phyloP scores from a whole-genome alignment of 2,888 invertebrate genomes.

The Netelia melanura region DNA sequence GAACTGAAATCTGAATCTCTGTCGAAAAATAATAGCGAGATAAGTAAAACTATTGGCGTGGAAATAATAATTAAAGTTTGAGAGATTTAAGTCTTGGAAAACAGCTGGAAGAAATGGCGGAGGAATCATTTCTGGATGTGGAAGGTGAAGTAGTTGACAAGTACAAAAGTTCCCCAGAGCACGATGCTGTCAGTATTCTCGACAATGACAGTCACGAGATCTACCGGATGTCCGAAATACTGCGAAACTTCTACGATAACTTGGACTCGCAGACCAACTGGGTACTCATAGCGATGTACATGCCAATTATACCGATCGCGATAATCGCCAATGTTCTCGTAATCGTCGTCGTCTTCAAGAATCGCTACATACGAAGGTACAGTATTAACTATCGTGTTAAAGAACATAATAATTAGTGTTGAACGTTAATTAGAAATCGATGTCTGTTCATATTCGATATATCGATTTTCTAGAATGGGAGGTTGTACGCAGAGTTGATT shows the following conservation, averaged over 20 bases:
- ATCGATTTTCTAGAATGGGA: too few relatives aligned
- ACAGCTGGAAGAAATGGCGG: neutral
- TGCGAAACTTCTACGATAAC: constrained; percentile 73
- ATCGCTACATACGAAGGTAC: constrained; percentile 89
- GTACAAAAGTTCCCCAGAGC: neutral
- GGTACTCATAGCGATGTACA: constrained; percentile 88
- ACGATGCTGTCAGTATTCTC: neutral
- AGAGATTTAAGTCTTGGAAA: neutral
- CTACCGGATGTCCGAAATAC: constrained; percentile 70
- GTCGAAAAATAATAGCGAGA: too few relatives aligned
- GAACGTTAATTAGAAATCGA: too few relatives aligned
- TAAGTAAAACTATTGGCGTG: too few relatives aligned
- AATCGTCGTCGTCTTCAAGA: constrained; percentile 89
- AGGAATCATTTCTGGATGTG: neutral
- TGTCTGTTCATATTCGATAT: too few relatives aligned
- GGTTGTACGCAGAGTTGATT: too few relatives aligned
- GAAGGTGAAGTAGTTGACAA: neutral
- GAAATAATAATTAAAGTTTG: too few relatives aligned
- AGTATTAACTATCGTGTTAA: too few relatives aligned
- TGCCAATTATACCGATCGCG: constrained; percentile 88
- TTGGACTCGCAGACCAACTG: constrained; percentile 76
- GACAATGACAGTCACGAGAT: constrained; percentile 67
- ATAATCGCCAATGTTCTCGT: constrained; percentile 88
- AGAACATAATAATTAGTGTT: neutral
- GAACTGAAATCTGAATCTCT: too few relatives aligned